Evolutionary conservation across 2,797 vertebrate genomes (phyloP), one percentile per base, ranked within the genome.

Genomic region (Bucorvus abyssinicus): DNA sequence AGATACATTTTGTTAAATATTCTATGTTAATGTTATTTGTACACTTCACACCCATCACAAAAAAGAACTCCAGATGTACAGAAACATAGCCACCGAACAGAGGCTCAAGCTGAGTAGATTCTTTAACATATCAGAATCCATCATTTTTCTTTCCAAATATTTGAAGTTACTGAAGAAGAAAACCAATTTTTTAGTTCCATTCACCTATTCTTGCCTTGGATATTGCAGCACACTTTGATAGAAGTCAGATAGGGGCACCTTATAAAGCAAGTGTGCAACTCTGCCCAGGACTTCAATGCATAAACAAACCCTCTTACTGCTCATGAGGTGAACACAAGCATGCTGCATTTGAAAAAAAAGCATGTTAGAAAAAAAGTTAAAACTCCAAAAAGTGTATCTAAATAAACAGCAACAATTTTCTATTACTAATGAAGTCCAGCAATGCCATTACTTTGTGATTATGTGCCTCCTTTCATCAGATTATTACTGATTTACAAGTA

Each of bases 51-150:
- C 11, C 22, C 55, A 65, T 30, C 30, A 36, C 20, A 63, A 44
- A 87, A 40, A 87, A 89, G 42, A 90, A 56, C 23, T 88, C 79
- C 79, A 84, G 55, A 90, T 52, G 65, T 70, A 81, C 47, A 84
- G 42, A 77, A 92, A 78, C 23, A 30, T 26, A 36, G 20, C 86
- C 12, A 22, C 22, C 38, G 57, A 92, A 87, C 32, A 80, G 87
- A 93, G 87, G 57, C 23, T 92, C 29, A 29, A 1, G 14, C 50
- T 75, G 29, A 83, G 55, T 24, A 85, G 32, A 65, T 78, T 79
- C 38, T 52, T 79, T 49, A 86, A 69, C 10, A 23, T 56, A 81
- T 4, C 27, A 40, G 34, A 61, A 87, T 44, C 44, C 65, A 55
- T 60, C 29, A 44, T 55, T 88, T 78, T 73, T 61, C 57, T 63